These are phyloP conservation scores for Octopus bimaculoides DNA, from an alignment of 1,140 invertebrate genomes.

Conservation along the genomic window DNA sequence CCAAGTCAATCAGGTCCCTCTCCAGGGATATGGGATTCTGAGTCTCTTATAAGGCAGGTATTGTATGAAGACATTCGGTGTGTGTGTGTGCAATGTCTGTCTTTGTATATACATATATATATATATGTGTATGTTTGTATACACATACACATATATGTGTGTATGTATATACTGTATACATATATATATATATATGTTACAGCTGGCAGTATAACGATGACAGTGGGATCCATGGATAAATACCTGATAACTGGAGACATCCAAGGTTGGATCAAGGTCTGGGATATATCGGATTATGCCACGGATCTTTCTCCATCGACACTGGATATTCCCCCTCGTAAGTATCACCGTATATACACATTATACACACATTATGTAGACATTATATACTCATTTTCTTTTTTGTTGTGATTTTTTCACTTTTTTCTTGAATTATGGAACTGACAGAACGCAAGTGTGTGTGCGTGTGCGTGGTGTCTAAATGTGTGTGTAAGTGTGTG, in stretches of 20 bases:
- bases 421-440: too few relatives aligned
- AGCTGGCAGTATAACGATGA: slow-evolving; percentile 56
- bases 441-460: neutral
- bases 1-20: too few relatives aligned
- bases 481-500: neutral
- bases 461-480: neutral
- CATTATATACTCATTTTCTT: neutral
- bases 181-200: slow-evolving; percentile 20
- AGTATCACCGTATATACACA: slow-evolving; percentile 19
- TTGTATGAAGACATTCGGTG: too few relatives aligned
- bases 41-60: too few relatives aligned
- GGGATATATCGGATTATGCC: slow-evolving; percentile 53
- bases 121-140: slow-evolving; percentile 16
- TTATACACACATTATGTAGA: neutral
- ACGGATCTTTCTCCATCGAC: slow-evolving; percentile 27
- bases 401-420: too few relatives aligned
- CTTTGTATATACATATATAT: neutral
- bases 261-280: slow-evolving; percentile 54
- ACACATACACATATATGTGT: slow-evolving; percentile 18
- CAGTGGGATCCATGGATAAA: slow-evolving; percentile 43
- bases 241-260: slow-evolving; percentile 55
- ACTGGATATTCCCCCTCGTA: slow-evolving; percentile 44
- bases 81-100: too few relatives aligned
- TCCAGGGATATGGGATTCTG: too few relatives aligned
- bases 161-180: slow-evolving; percentile 9